Evolutionary conservation across 2,797 vertebrate genomes (phyloP).

Genomic region (Oreochromis grahami): DNA sequence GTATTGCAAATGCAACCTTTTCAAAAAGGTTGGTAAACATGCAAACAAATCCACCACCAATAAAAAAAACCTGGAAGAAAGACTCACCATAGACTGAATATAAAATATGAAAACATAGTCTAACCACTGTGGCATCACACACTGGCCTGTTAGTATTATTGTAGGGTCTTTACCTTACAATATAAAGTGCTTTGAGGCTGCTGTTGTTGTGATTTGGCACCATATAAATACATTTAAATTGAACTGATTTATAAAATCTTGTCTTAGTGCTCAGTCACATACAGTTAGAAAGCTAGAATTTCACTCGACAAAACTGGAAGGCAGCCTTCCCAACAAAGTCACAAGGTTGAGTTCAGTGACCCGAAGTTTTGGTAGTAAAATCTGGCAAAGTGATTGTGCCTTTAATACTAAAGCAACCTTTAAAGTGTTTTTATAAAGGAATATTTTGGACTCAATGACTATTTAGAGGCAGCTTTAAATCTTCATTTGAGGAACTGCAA

Average conservation of each 20-base stretch:
- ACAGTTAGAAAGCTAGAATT: neutral
- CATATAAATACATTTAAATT: too few species aligned
- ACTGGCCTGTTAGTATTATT: neutral
- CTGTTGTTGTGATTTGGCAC: too few species aligned
- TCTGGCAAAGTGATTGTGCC: too few species aligned
- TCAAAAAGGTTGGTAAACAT: neutral
- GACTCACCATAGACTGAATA: neutral
- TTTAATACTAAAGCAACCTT: too few species aligned
- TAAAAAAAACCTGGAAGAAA: neutral
- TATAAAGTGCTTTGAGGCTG: too few species aligned
- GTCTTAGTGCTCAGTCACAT: neutral
- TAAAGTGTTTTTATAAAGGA: too few species aligned
- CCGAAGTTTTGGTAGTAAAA: too few species aligned
- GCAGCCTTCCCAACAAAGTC: neutral
- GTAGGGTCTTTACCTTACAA: too few species aligned
- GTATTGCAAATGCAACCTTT: neutral
- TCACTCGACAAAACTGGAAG: neutral
- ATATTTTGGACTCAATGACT: neutral
- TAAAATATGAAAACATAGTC: neutral
- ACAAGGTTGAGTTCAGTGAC: too few species aligned
- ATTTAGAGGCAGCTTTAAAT: neutral
- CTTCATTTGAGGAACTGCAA: neutral
- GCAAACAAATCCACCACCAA: neutral
- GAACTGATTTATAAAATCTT: too few species aligned
- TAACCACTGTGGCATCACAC: neutral